phyloP scores from a whole-genome alignment of 2,888 invertebrate species.

The Candidula unifasciata region DNA sequence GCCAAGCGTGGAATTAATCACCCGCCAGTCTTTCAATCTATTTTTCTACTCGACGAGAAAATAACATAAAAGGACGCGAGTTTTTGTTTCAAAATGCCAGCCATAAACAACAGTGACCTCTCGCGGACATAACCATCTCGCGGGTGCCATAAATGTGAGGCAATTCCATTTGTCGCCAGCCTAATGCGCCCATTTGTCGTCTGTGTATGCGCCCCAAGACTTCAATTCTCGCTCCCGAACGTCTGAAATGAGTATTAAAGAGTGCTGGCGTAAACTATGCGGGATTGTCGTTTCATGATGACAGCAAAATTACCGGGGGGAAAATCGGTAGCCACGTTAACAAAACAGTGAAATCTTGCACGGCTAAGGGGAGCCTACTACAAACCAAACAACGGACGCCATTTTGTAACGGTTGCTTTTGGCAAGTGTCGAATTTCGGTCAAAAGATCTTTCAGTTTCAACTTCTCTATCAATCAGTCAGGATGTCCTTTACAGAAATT shows the following conservation, averaged over 20 bases:
- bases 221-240: conserved; percentile 1
- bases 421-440: no score
- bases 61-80: neutral
- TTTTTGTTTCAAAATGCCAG: conserved; percentile 23
- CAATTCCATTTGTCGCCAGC: conserved; percentile 39
- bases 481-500: no score
- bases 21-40: neutral
- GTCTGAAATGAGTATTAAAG: conserved; percentile 38
- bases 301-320: conserved; percentile 27
- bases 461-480: no score
- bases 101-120: conserved; percentile 29
- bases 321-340: neutral
- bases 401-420: no score
- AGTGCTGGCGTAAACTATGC: neutral
- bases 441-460: no score
- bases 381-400: no score
- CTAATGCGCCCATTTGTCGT: conserved; percentile 22
- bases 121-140: conserved; percentile 1
- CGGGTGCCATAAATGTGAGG: conserved; percentile 18
- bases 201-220: conserved; percentile 27
- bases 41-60: neutral
- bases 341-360: no score
- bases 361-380: no score
- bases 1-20: conserved; percentile 34
- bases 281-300: neutral